Conservation (phyloP, 2,113 vertebrate genomes). For the Dromas ardeola region DNA sequence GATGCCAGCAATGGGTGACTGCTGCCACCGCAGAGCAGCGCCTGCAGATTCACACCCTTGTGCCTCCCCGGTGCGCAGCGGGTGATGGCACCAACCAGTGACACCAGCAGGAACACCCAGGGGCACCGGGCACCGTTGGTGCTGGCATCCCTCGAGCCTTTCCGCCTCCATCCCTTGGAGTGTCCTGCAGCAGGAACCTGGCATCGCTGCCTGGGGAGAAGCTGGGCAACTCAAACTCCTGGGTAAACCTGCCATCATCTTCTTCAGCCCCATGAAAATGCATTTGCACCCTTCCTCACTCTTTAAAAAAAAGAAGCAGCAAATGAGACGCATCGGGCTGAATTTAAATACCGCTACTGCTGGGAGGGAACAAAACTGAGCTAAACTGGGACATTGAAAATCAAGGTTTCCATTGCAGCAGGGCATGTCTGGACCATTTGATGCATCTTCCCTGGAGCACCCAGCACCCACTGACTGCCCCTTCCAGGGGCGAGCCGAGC, state of each 20-base stretch:
- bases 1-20: rapidly evolving
- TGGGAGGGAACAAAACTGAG: not conserved
- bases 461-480: not conserved
- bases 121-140: not conserved
- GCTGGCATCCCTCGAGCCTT: rapidly evolving
- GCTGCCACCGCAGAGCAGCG: not conserved
- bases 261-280: not conserved
- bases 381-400: not conserved
- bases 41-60: not conserved
- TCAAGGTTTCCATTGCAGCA: not conserved
- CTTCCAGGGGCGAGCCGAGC: not conserved
- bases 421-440: not conserved
- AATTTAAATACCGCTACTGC: not conserved
- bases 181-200: rapidly evolving
- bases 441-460: not conserved
- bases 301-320: not conserved
- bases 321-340: not conserved
- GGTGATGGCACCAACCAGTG: not conserved
- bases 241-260: rapidly evolving
- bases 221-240: rapidly evolving
- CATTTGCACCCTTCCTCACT: not conserved
- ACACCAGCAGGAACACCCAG: not conserved
- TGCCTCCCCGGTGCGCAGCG: rapidly evolving
- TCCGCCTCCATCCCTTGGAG: not conserved
- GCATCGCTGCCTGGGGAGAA: not conserved